phyloP scores from a whole-genome alignment of 1,140 invertebrate species.

The Ylistrum balloti region DNA sequence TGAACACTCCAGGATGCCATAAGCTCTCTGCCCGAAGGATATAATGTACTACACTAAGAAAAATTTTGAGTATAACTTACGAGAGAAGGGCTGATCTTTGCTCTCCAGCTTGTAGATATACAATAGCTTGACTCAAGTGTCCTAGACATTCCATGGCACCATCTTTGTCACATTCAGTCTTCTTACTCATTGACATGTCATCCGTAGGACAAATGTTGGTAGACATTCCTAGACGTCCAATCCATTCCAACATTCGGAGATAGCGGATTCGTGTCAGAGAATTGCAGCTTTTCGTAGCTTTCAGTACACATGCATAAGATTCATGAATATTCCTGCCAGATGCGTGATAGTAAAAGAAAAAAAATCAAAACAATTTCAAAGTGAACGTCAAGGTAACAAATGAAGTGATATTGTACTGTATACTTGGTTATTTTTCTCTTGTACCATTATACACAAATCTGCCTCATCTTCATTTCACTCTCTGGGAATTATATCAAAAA shows the following conservation, averaged over 20 bases:
- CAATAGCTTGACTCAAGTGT: constrained; percentile 48
- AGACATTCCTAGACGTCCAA: constrained; percentile 19
- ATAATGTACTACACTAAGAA: too few relatives aligned
- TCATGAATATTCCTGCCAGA: not conserved
- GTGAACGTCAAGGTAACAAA: not conserved
- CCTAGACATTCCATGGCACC: constrained; percentile 55
- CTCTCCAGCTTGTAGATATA: not conserved
- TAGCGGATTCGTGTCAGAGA: constrained; percentile 30
- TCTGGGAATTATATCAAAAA: too few relatives aligned
- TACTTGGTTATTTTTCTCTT: too few relatives aligned
- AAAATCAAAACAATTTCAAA: not conserved
- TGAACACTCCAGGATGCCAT: too few relatives aligned
- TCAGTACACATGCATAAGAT: constrained; percentile 42
- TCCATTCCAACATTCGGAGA: constrained; percentile 42
- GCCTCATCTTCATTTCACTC: too few relatives aligned
- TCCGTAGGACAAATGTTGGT: constrained; percentile 43
- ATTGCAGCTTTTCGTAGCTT: constrained; percentile 46
- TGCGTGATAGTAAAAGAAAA: not conserved
- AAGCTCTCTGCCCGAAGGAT: too few relatives aligned
- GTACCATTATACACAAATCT: too few relatives aligned
- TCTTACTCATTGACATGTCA: not conserved
- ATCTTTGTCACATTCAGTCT: constrained; percentile 14
- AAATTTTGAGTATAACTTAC: constrained; percentile 44
- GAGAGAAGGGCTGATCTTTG: constrained; percentile 42
- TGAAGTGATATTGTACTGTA: too few relatives aligned